phyloP scores from a whole-genome alignment of 2,113 vertebrate genomes.

The Osmerus eperlanus region DNA sequence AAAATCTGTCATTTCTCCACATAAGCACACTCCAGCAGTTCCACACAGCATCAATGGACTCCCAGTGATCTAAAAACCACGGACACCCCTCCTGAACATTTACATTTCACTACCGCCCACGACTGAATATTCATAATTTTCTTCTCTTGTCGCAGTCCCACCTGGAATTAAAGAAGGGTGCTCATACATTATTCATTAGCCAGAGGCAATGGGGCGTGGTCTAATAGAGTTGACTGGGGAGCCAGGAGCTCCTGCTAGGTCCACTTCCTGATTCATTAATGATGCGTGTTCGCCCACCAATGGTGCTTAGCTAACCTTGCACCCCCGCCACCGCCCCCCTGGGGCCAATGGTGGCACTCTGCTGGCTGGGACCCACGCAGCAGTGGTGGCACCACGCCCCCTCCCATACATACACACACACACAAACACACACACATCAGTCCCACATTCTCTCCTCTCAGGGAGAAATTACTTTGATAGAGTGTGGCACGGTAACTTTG shows the following conservation, averaged over 20 bases:
- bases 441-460: too few relatives aligned
- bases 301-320: constrained; percentile 48
- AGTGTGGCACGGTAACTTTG: too few relatives aligned
- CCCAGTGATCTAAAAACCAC: constrained; percentile 55
- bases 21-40: constrained; percentile 73
- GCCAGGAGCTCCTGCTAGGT: constrained; percentile 42
- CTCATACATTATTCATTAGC: constrained; percentile 72
- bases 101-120: constrained; percentile 74
- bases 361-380: constrained; percentile 45
- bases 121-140: constrained; percentile 76
- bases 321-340: constrained; percentile 40
- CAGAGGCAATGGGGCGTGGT: constrained; percentile 70
- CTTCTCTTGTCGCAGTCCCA: constrained; percentile 60
- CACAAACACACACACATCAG: too few relatives aligned
- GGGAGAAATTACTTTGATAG: too few relatives aligned
- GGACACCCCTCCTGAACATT: constrained; percentile 68
- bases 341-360: constrained; percentile 36
- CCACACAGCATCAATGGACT: constrained; percentile 60
- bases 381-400: constrained; percentile 20
- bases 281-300: constrained; percentile 56
- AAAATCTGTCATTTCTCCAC: constrained; percentile 73
- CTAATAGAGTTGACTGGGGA: constrained; percentile 65
- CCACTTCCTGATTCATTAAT: constrained; percentile 67
- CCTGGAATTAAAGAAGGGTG: constrained; percentile 64
- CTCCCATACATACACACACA: too few relatives aligned